Conservation (phyloP, 2,797 vertebrate species). For the Synanceia verrucosa region DNA sequence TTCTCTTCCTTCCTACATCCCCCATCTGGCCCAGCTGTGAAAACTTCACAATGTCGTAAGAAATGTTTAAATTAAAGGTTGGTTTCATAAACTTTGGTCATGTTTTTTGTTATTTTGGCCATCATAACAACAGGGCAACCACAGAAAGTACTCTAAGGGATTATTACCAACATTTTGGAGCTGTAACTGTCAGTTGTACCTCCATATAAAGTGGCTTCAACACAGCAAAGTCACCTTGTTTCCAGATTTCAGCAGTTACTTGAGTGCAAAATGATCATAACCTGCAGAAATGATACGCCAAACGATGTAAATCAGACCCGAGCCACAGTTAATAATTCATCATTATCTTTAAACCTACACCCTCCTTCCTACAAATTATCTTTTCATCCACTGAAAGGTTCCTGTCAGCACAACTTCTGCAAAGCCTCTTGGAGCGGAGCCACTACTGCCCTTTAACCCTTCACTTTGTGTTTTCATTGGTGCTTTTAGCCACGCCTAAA, state of each 20-base stretch:
- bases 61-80: slow-evolving; percentile 2
- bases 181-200: not conserved
- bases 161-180: not conserved
- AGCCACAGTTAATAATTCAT: not conserved
- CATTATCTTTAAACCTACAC: not conserved
- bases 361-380: not conserved
- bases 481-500: slow-evolving; percentile 56
- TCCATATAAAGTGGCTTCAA: not conserved
- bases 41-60: slow-evolving; percentile 7
- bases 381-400: slow-evolving; percentile 19
- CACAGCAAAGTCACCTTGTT: not conserved
- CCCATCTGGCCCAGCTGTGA: slow-evolving; percentile 51
- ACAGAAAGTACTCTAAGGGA: not conserved
- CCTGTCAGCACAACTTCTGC: slow-evolving; percentile 34
- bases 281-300: not conserved
- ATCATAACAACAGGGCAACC: not conserved
- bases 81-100: not conserved
- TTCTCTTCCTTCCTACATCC: not conserved
- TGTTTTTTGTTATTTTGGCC: not conserved
- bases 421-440: slow-evolving; percentile 39
- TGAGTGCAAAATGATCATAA: not conserved
- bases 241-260: not conserved
- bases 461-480: slow-evolving; percentile 52
- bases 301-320: not conserved
- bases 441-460: slow-evolving; percentile 64